phyloP scores from a whole-genome alignment of 2,113 vertebrate species.

The Zapus hudsonius region DNA sequence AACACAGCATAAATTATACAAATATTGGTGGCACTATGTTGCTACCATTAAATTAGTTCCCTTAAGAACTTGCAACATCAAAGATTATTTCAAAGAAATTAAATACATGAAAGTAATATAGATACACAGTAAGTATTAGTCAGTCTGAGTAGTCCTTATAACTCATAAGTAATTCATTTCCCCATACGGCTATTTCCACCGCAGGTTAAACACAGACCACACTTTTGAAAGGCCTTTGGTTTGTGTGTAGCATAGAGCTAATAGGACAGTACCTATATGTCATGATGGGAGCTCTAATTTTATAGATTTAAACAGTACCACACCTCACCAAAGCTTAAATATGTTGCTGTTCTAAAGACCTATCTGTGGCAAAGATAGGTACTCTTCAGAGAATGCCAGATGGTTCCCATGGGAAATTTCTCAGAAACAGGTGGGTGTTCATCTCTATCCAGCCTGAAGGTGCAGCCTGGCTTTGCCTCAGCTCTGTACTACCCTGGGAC shows the following conservation, averaged over 20 bases:
- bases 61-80: background rate
- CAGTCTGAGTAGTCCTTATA: slow-evolving; percentile 7
- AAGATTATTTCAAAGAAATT: slow-evolving; percentile 41
- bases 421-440: slow-evolving; percentile 6
- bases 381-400: background rate
- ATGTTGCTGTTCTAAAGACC: slow-evolving; percentile 36
- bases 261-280: background rate
- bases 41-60: slow-evolving; percentile 10
- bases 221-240: slow-evolving; percentile 35
- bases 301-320: background rate
- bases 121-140: background rate
- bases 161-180: slow-evolving; percentile 41
- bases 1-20: background rate
- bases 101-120: background rate
- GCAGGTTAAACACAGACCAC: background rate
- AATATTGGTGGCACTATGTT: background rate
- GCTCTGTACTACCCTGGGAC: background rate
- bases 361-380: slow-evolving; percentile 33
- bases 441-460: background rate
- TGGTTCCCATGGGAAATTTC: slow-evolving; percentile 1
- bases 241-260: background rate
- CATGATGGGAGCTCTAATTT: slow-evolving; percentile 17
- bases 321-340: slow-evolving; percentile 41
- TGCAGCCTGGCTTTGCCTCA: background rate
- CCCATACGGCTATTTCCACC: slow-evolving; percentile 13